Percentiles rank a stretch among this genome's conserved stretches.
These are phyloP conservation scores for Hydroisotoma schaefferi DNA, from an alignment of 2,888 invertebrate species.

Conservation along the genomic window DNA sequence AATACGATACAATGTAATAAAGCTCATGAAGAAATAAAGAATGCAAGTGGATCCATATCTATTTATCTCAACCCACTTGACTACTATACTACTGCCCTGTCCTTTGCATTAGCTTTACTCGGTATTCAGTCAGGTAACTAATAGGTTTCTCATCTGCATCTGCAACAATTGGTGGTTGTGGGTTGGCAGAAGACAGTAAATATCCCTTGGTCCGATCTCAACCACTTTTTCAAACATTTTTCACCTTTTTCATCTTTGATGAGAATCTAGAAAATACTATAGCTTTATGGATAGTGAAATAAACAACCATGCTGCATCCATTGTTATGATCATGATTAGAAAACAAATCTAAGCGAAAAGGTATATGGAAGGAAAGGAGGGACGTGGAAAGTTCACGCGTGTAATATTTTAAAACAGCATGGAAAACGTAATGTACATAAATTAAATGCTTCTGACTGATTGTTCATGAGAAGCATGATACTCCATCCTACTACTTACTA, in stretches of 20 bases:
- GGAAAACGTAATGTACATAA: slow-evolving; percentile 37
- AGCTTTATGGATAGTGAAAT: too few relatives aligned
- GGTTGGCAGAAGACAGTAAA: slow-evolving; percentile 31
- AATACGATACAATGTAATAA: too few relatives aligned
- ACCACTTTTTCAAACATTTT: slow-evolving; percentile 7
- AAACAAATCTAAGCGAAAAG: background rate
- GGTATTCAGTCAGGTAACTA: too few relatives aligned
- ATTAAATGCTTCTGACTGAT: slow-evolving; percentile 38
- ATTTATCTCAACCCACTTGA: too few relatives aligned
- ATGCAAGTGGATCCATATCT: too few relatives aligned
- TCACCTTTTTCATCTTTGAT: slow-evolving; percentile 10
- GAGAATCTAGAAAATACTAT: slow-evolving; percentile 19
- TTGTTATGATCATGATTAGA: too few relatives aligned
- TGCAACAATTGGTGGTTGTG: slow-evolving; percentile 19
- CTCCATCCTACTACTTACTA: background rate
- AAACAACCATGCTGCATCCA: too few relatives aligned
- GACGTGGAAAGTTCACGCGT: background rate
- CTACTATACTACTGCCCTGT: too few relatives aligned
- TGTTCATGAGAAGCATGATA: slow-evolving; percentile 35
- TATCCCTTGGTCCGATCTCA: slow-evolving; percentile 13
- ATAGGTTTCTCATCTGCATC: background rate
- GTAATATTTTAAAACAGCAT: slow-evolving; percentile 4
- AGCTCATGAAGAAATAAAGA: too few relatives aligned
- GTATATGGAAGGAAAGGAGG: background rate
- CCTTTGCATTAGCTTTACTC: too few relatives aligned